phyloP scores from a whole-genome alignment of 2,797 vertebrate genomes.

The Coracias cyanogaster region DNA sequence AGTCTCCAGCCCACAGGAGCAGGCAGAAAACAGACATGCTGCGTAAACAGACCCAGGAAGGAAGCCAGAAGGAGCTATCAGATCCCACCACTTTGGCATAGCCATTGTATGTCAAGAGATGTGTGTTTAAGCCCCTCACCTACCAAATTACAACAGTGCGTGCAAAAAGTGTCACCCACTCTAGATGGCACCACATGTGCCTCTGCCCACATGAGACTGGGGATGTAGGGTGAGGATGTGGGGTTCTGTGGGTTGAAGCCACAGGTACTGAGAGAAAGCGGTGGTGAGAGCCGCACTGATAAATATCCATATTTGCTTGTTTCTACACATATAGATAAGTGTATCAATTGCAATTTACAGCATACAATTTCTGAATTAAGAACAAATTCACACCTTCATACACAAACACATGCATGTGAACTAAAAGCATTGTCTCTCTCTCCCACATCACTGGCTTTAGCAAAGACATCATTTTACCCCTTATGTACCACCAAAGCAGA shows the following conservation, averaged over 20 bases:
- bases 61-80: neutral
- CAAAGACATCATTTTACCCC: neutral
- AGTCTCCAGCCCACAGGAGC: neutral
- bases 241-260: neutral
- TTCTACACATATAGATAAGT: neutral
- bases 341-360: neutral
- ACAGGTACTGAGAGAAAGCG: neutral
- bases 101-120: neutral
- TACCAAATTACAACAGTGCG: neutral
- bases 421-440: neutral
- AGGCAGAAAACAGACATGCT: fast-evolving
- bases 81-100: neutral
- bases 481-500: neutral
- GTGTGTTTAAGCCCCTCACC: neutral
- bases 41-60: neutral
- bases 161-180: neutral
- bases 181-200: neutral
- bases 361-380: neutral
- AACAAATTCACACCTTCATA: neutral
- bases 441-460: neutral
- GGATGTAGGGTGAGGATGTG: neutral
- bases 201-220: neutral
- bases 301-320: neutral
- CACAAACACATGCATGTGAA: neutral
- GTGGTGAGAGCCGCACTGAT: neutral